Base-by-base conservation (phyloP, 2,797 vertebrate genomes). In the Sebastes nivosus region DNA sequence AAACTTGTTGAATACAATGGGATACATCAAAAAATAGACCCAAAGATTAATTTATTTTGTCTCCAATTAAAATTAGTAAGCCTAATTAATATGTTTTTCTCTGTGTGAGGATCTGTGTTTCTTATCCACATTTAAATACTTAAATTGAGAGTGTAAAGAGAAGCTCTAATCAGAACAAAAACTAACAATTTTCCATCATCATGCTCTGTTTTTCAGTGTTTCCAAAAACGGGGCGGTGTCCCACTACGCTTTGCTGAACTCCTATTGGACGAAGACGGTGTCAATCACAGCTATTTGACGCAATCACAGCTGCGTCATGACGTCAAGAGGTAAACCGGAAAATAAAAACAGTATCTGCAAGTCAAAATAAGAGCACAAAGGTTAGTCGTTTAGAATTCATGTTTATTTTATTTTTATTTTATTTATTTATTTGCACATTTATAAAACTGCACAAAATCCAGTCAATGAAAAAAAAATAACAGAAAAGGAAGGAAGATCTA, bases 221-320 rank as follows among this genome's bases (percentile, higher is more conserved):
- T 67, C 61, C 58, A 24, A 30, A 87, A 69, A 75, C 14, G 25
- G 68, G 82, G 84, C 69, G 87, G 87, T 46, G 83, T 67, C 83
- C 58, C 42, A 13, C 46, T 27, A 14, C 2, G 30, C 80, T 82
- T 82, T 80, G 83, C 38, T 91, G 77, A 61, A 13, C 9, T 74
- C 54, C 66, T 60, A 95, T 96, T 96, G 94, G 95, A 61, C 29
- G 64, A 71, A 20, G 24, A 7, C 2, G 13, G 1, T 90, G 95
- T 93, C 95, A 87, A 85, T 96, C 92, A 92, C 82, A 73, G 50
- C 55, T 74, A 16, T 1, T 20, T 16, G 67, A 88, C 86, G 34
- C 82, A 85, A 88, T 72, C 85, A 80, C 69, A 76, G 59, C 83
- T 80, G 84, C 87, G 80, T 85, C 70, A 87, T 90, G 58, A 60